phyloP scores from a whole-genome alignment of 2,113 vertebrate species.

The Pantherophis guttatus region DNA sequence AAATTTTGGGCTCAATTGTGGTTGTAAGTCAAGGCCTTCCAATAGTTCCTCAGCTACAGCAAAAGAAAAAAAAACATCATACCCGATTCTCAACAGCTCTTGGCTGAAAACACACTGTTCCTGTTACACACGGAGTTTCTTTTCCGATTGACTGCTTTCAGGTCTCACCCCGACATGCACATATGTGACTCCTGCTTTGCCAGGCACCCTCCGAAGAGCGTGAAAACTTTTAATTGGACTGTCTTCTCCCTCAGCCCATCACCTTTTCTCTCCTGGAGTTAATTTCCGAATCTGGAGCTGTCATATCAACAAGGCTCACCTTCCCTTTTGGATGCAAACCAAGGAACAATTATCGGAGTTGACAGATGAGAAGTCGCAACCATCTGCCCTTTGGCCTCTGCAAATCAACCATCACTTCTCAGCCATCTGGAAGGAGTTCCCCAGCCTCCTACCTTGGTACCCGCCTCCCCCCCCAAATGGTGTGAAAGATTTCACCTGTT shows the following conservation, averaged over 20 bases:
- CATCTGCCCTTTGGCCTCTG: not conserved
- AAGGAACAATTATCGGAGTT: not conserved
- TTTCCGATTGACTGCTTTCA: not conserved
- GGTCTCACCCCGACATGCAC: not conserved
- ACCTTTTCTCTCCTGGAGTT: not conserved
- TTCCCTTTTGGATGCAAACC: not conserved
- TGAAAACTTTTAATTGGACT: not conserved
- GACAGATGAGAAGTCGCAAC: not conserved
- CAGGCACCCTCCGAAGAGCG: not conserved
- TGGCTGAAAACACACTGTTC: not conserved
- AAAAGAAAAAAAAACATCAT: not conserved
- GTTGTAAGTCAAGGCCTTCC: too few species aligned
- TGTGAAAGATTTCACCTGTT: not conserved
- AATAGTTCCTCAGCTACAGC: not conserved
- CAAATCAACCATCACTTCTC: not conserved
- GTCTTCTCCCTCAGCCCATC: not conserved
- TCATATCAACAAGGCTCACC: not conserved
- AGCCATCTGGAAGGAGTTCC: not conserved
- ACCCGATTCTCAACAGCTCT: not conserved
- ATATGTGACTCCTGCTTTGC: too few species aligned
- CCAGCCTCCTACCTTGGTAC: not conserved
- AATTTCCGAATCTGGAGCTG: not conserved
- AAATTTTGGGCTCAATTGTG: not conserved
- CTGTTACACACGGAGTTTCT: not conserved
- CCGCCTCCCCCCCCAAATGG: too few species aligned